phyloP scores from a whole-genome alignment of 2,797 vertebrate species.

The Clarias pachynema region DNA sequence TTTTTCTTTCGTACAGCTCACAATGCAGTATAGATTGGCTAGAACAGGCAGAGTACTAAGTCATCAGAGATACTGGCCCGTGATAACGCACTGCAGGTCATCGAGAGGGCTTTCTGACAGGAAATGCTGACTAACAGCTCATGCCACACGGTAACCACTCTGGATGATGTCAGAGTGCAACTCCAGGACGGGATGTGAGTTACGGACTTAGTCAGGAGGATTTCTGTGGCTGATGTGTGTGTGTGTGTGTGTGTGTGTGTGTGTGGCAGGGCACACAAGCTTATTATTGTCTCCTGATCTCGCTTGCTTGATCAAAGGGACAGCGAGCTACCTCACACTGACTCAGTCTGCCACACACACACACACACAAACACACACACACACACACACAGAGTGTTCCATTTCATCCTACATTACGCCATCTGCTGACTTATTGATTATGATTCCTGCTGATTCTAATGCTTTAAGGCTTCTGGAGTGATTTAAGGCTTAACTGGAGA shows the following conservation, averaged over 20 bases:
- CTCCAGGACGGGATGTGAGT: background rate
- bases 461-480: slow-evolving; percentile 28
- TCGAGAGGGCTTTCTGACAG: slow-evolving; percentile 21
- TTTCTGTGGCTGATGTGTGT: background rate
- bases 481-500: slow-evolving; percentile 25
- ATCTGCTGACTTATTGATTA: slow-evolving; percentile 75
- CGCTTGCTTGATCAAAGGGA: slow-evolving; percentile 51
- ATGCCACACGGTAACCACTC: slow-evolving; percentile 27
- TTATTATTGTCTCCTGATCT: slow-evolving; percentile 50
- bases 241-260: background rate
- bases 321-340: slow-evolving; percentile 24
- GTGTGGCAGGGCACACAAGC: slow-evolving; percentile 36
- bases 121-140: slow-evolving; percentile 42
- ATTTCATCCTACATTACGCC: slow-evolving; percentile 58
- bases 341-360: slow-evolving; percentile 30
- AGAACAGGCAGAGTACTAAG: background rate
- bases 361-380: slow-evolving; percentile 42
- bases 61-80: slow-evolving; percentile 39
- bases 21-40: background rate
- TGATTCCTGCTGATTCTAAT: slow-evolving; percentile 64
- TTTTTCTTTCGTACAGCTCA: background rate
- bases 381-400: slow-evolving; percentile 60
- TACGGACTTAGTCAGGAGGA: slow-evolving; percentile 8
- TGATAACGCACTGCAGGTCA: slow-evolving; percentile 11
- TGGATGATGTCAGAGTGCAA: slow-evolving; percentile 35